A percentile compares a stretch with the other conserved stretches of the same genome.
phyloP scores from a whole-genome alignment of 2,888 invertebrate species.

The Slavum lentiscoides region DNA sequence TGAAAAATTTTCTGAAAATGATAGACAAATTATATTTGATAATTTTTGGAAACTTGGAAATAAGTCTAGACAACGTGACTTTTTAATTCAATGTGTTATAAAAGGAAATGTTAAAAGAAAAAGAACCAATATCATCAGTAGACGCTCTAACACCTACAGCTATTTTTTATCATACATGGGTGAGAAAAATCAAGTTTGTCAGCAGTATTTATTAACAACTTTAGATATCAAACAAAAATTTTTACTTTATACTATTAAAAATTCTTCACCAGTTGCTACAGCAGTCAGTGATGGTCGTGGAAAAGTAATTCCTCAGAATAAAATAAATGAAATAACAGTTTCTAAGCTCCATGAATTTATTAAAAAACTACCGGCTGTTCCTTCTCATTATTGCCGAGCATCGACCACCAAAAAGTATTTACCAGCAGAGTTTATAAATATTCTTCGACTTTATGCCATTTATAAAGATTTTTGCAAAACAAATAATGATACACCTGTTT shows the following conservation, averaged over 20 bases:
- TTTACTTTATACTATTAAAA: background rate
- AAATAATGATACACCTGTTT: background rate
- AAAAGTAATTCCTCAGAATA: background rate
- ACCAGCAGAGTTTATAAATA: background rate
- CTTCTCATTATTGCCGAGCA: background rate
- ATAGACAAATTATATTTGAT: conserved; percentile 9
- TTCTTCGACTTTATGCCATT: background rate
- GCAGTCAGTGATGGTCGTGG: background rate
- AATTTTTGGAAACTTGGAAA: conserved; percentile 18
- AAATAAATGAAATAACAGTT: background rate
- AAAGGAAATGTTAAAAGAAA: background rate
- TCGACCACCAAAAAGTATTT: background rate
- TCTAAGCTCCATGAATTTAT: background rate
- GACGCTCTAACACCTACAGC: background rate
- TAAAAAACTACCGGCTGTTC: background rate
- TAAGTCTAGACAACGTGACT: conserved; percentile 1
- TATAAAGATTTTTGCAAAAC: conserved; percentile 3
- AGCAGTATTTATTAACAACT: background rate
- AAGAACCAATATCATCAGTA: background rate
- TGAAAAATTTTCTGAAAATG: conserved; percentile 3
- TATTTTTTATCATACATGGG: background rate
- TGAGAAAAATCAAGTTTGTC: background rate
- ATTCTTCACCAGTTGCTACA: background rate
- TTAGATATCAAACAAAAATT: background rate
- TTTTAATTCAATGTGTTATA: background rate